phyloP scores from a whole-genome alignment of 2,113 vertebrate genomes.

The Sinocyclocheilus anshuiensis region DNA sequence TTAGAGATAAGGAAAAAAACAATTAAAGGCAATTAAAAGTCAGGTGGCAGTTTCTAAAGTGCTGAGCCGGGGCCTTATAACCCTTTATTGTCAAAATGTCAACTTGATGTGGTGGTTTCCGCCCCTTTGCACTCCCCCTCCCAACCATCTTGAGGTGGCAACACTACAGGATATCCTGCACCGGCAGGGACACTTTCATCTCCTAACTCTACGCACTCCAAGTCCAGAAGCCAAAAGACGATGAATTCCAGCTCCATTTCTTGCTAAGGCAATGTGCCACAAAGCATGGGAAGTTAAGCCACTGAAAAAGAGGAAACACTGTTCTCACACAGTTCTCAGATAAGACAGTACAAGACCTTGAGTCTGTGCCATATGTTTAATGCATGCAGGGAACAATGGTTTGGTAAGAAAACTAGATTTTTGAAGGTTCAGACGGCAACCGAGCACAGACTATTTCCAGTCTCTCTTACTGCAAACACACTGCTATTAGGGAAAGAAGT shows the following conservation, averaged over 20 bases:
- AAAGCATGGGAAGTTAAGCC: constrained; percentile 33
- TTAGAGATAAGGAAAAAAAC: background rate
- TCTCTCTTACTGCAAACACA: background rate
- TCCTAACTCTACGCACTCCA: background rate
- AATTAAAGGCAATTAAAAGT: background rate
- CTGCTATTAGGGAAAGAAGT: background rate
- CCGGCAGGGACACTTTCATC: constrained; percentile 42
- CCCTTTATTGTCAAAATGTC: background rate
- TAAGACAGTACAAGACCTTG: constrained; percentile 35
- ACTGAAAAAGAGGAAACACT: constrained; percentile 36
- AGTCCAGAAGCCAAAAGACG: background rate
- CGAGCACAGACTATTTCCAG: constrained; percentile 15
- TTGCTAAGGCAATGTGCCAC: constrained; percentile 24
- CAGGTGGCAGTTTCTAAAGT: background rate
- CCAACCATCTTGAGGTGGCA: background rate
- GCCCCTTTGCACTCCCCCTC: background rate
- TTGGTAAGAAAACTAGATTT: constrained; percentile 13
- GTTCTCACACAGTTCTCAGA: constrained; percentile 7
- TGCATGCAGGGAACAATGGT: constrained; percentile 21
- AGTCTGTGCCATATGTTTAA: constrained; percentile 1
- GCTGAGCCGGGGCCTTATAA: background rate
- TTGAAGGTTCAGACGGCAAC: constrained; percentile 22
- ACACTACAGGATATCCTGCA: constrained; percentile 67
- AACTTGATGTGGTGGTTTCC: background rate
- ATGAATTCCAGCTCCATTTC: background rate